A percentile compares a stretch with the other conserved stretches of the same genome.
Conservation (phyloP, 2,113 vertebrate genomes). For the Hemicordylus capensis region DNA sequence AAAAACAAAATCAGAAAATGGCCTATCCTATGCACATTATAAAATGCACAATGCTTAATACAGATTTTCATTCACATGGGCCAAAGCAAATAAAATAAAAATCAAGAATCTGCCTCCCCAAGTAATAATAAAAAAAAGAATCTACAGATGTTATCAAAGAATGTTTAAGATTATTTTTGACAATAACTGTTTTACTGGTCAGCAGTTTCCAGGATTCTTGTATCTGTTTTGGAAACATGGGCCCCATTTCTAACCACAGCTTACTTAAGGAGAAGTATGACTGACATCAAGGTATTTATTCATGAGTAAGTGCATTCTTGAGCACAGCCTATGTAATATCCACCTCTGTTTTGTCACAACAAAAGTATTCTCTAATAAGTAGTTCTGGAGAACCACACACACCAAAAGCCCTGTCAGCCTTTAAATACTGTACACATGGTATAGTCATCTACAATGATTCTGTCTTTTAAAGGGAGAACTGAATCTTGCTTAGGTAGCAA, state of each 20-base stretch:
- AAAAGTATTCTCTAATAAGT: neutral
- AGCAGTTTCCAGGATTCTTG: slow-evolving; percentile 7
- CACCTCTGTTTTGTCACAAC: slow-evolving; percentile 5
- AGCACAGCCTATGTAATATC: neutral
- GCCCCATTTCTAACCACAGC: slow-evolving; percentile 2
- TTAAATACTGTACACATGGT: slow-evolving; percentile 7
- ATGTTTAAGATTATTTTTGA: slow-evolving; percentile 22
- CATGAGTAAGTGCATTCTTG: slow-evolving; percentile 9
- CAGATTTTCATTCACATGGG: neutral
- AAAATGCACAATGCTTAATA: neutral
- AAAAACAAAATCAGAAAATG: neutral
- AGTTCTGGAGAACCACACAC: neutral
- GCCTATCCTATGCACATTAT: neutral
- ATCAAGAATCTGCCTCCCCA: neutral
- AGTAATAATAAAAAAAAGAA: slow-evolving; percentile 5
- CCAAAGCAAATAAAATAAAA: slow-evolving; percentile 8
- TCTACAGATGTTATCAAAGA: neutral
- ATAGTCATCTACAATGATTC: neutral
- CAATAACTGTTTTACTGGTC: neutral
- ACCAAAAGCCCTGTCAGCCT: neutral
- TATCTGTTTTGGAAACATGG: neutral
- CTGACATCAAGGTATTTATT: slow-evolving; percentile 1
- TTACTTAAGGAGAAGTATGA: neutral
- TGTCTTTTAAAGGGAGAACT: slow-evolving; percentile 10
- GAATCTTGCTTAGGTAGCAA: neutral